Evolutionary conservation across 2,797 vertebrate genomes (phyloP).

Genomic region (Todus mexicanus): DNA sequence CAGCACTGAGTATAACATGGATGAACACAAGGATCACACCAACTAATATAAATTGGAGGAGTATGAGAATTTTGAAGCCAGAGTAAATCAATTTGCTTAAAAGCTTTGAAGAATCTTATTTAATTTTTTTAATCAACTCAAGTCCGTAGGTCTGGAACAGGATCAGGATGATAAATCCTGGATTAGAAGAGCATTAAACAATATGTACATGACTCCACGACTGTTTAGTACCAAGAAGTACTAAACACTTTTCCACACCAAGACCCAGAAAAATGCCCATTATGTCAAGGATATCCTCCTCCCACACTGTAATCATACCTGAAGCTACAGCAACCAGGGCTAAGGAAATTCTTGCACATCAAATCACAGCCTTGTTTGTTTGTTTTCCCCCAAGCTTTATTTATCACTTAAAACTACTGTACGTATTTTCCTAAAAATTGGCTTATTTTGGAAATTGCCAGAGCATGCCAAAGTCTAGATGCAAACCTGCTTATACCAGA

Average conservation of each 20-base stretch:
- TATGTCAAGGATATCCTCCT: not conserved
- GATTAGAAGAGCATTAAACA: constrained; percentile 6
- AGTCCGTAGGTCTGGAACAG: not conserved
- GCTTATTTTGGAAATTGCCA: not conserved
- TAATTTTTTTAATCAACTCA: not conserved
- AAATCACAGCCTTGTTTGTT: not conserved
- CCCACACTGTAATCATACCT: not conserved
- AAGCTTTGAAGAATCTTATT: not conserved
- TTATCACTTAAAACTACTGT: not conserved
- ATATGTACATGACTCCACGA: not conserved
- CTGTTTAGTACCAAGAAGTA: not conserved
- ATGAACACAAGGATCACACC: not conserved
- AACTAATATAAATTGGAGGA: not conserved
- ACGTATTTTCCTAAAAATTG: not conserved
- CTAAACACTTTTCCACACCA: not conserved
- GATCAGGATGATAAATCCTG: not conserved
- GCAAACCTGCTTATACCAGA: not conserved
- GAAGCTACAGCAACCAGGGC: not conserved
- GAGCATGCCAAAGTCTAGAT: not conserved
- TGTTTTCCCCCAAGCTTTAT: not conserved
- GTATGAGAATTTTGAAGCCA: not conserved
- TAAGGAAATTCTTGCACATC: not conserved
- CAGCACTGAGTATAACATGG: not conserved
- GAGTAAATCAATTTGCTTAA: constrained; percentile 11
- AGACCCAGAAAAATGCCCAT: not conserved